Conservation (phyloP, 2,888 invertebrate genomes). For the Pantelozetes paolii region DNA sequence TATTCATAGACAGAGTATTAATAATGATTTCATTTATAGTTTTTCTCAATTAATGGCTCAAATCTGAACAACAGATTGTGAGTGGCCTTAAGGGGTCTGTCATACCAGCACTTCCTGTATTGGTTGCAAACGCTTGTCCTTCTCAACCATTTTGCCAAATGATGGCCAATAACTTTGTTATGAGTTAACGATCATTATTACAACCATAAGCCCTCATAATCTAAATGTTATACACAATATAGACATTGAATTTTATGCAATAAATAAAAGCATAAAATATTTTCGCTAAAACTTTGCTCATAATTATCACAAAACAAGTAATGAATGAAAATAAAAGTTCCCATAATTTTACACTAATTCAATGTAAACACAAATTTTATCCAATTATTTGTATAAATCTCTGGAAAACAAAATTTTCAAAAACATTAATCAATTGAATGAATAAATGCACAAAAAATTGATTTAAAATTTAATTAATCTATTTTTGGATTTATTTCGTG, state of each 20-base stretch:
- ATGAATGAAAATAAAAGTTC: no score
- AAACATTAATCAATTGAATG: no score
- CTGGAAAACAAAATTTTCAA: no score
- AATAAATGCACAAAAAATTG: background rate
- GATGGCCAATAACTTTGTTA: background rate
- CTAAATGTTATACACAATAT: background rate
- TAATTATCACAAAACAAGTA: background rate
- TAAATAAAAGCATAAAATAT: conserved; percentile 22
- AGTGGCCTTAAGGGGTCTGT: conserved; percentile 32
- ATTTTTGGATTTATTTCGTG: background rate
- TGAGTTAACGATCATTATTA: background rate
- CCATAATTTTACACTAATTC: no score
- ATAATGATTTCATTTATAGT: background rate
- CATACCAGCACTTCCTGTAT: conserved; percentile 4
- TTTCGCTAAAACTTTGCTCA: background rate
- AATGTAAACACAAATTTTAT: no score
- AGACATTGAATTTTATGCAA: background rate
- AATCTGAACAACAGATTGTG: background rate
- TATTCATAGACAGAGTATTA: no score
- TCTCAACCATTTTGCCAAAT: background rate
- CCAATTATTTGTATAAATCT: no score
- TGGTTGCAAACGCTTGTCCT: background rate
- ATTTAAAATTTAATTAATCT: background rate
- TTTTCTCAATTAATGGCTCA: conserved; percentile 15
- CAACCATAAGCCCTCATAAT: background rate